Base-by-base conservation (phyloP, 1,140 invertebrate genomes). In the Trichonephila clavata region DNA sequence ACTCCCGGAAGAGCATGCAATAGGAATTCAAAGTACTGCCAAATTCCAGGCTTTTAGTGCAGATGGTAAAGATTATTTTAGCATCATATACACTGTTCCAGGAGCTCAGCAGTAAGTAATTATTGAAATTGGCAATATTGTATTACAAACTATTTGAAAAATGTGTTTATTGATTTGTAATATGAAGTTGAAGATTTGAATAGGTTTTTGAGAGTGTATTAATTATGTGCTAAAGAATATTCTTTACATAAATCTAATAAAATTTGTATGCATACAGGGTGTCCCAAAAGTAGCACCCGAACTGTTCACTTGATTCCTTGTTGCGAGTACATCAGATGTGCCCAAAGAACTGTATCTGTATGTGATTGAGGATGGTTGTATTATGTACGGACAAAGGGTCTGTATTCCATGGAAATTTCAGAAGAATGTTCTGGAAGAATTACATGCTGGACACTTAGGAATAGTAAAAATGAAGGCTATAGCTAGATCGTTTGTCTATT, bases 41-140 rank as follows among this genome's bases (percentile, higher is more conserved):
- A 14, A 43, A 61, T 92, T 92, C 71, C 61, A 57, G 0, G 32
- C 32, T 39, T 14, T 21, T 10, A 59, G 43, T 50, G 21, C 0
- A 60, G 39, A 57, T 61, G 7, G 0, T 8, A n/a, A 7, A 16
- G 7, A 32, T 5, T 13, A 91, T 27, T 39, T 39, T 39, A 39
- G 32, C 32, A 84, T 91, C 57, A 63, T 27, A 21, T 91, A 91
- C 14, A 59, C 57, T 21, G 90, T 84, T 43, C 90, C 77, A 63
- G 59, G 24, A 14, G 59, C 77, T 21, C 83, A 84, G 43, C 77
- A 65, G 90, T 91, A 91, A 63, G 27, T 50, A 50, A 59, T 68
- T 50, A 65, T 88, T 88, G 5, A 4, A 39, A 1, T 88, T 18
- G 16, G 5, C 2, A 60, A 60, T 86, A 61, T 13, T 21, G 16